Percentiles rank a stretch among this genome's conserved stretches.
phyloP scores from a whole-genome alignment of 2,113 vertebrate genomes.

The Corydoras sp. region DNA sequence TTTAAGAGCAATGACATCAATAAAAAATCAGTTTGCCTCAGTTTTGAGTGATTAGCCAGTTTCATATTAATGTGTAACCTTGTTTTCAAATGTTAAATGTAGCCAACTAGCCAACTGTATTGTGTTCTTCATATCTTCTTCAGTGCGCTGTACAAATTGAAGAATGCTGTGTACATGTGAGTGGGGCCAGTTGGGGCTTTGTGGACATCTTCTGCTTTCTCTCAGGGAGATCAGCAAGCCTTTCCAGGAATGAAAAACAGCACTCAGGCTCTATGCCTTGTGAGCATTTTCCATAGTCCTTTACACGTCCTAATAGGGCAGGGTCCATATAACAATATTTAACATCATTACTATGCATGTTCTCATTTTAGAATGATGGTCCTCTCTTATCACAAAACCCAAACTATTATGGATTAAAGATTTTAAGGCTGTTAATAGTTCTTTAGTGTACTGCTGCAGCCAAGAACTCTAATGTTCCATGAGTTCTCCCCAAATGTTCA shows the following conservation, averaged over 20 bases:
- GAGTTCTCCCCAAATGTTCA: conserved; percentile 30
- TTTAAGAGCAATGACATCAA: too few species aligned
- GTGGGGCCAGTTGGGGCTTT: conserved; percentile 15
- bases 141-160: conserved; percentile 1
- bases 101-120: too few species aligned
- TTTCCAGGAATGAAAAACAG: conserved; percentile 26
- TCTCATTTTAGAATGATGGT: too few species aligned
- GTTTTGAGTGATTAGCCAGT: too few species aligned
- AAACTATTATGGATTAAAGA: too few species aligned
- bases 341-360: not conserved
- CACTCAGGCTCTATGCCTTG: conserved; percentile 17
- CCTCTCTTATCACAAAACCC: too few species aligned
- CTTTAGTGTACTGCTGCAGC: conserved; percentile 13
- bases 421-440: too few species aligned
- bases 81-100: too few species aligned
- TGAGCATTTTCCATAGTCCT: conserved; percentile 28
- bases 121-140: not conserved
- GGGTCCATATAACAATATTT: not conserved
- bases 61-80: too few species aligned
- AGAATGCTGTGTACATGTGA: conserved; percentile 31
- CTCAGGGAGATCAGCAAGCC: conserved; percentile 25
- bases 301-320: conserved; percentile 3
- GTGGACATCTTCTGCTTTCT: conserved; percentile 39
- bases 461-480: conserved; percentile 35
- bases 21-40: too few species aligned